Conservation (phyloP, 2,797 vertebrate genomes). For the Eutrigla gurnardus region DNA sequence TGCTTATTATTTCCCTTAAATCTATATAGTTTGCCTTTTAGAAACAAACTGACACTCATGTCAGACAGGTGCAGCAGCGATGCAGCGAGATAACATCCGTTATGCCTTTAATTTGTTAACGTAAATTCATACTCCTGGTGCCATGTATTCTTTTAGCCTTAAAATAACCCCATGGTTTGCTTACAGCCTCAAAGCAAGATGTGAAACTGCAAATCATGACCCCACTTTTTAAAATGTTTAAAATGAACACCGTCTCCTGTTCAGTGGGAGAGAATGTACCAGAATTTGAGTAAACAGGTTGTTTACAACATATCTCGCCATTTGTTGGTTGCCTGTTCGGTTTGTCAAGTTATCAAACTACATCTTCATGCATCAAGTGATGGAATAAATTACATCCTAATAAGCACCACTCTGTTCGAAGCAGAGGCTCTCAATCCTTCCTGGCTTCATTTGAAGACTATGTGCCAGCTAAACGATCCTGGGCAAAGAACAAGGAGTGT, state of each 20-base stretch:
- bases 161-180: not conserved
- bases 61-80: conserved; percentile 27
- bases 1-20: too few relatives aligned
- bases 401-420: not conserved
- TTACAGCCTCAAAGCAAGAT: not conserved
- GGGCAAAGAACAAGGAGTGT: not conserved
- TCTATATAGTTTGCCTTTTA: too few relatives aligned
- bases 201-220: not conserved
- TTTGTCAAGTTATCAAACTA: conserved; percentile 1
- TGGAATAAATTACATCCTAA: conserved; percentile 2
- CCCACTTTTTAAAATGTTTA: not conserved
- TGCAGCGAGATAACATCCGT: not conserved
- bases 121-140: not conserved
- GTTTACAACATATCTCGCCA: not conserved
- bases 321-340: not conserved
- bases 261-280: not conserved
- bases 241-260: not conserved
- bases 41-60: conserved; percentile 21
- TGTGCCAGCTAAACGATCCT: not conserved
- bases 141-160: not conserved
- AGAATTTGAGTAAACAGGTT: not conserved
- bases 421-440: not conserved
- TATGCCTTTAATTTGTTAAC: conserved; percentile 4
- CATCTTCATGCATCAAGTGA: not conserved
- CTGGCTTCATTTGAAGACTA: not conserved